These are phyloP conservation scores for Chanos chanos DNA, from an alignment of 2,797 vertebrate genomes.

Conservation along the genomic window DNA sequence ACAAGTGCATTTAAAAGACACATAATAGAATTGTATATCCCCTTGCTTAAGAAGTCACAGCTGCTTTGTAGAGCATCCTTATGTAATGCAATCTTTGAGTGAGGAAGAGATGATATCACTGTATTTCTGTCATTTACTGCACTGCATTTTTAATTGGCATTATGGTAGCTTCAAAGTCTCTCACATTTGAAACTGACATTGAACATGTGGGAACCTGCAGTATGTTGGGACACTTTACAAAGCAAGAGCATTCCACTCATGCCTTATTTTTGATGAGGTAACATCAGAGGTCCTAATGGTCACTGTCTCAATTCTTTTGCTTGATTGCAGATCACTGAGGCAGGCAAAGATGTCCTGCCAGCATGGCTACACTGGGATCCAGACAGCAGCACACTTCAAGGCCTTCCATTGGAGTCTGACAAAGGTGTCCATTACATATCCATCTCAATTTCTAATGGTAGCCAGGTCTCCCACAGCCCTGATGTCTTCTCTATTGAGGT, in stretches of 20 bases:
- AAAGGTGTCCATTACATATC: slow-evolving; percentile 93
- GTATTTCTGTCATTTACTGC: too few relatives aligned
- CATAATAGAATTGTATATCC: background rate
- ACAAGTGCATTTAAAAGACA: background rate
- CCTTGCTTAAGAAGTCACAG: background rate
- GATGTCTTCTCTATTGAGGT: slow-evolving; percentile 92
- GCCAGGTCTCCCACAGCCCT: slow-evolving; percentile 66
- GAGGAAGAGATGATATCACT: too few relatives aligned
- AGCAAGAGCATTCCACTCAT: background rate
- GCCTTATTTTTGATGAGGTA: background rate
- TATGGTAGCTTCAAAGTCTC: too few relatives aligned
- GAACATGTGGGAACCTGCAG: too few relatives aligned
- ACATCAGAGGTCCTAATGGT: background rate
- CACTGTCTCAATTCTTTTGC: slow-evolving; percentile 11
- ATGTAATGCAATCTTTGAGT: background rate
- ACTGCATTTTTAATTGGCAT: too few relatives aligned
- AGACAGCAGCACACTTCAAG: slow-evolving; percentile 74
- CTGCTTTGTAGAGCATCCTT: background rate
- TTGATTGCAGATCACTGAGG: slow-evolving; percentile 78
- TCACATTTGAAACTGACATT: too few relatives aligned
- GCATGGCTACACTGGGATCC: slow-evolving; percentile 89
- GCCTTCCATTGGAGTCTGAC: slow-evolving; percentile 89
- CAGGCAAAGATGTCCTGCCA: slow-evolving; percentile 84
- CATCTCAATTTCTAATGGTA: slow-evolving; percentile 73
- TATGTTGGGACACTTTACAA: too few relatives aligned